Evolutionary conservation across 2,113 vertebrate species (phyloP).

Genomic region (Otus sunia): DNA sequence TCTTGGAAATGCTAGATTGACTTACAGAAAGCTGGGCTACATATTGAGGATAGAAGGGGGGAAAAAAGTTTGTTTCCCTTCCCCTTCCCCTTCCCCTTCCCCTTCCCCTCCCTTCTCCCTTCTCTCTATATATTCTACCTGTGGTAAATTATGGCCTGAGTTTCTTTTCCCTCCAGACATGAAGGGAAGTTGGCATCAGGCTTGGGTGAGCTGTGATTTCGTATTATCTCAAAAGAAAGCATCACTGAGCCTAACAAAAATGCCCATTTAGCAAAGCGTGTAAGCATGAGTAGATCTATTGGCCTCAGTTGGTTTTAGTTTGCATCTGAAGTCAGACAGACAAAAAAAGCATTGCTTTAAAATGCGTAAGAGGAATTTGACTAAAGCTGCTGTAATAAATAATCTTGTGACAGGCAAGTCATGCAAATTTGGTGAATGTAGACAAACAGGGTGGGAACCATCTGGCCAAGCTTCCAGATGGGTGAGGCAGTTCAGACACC

Average conservation of each 20-base stretch:
- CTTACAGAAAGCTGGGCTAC: background rate
- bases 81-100: background rate
- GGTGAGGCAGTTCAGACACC: background rate
- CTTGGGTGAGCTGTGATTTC: background rate
- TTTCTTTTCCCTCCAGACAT: background rate
- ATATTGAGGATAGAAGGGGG: background rate
- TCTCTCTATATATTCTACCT: background rate
- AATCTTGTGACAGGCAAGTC: background rate
- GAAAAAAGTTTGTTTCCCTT: background rate
- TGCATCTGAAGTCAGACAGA: background rate
- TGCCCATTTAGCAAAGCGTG: background rate
- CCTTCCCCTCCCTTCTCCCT: too few species aligned
- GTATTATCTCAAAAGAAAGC: background rate
- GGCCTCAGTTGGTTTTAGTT: background rate
- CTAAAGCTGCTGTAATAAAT: background rate
- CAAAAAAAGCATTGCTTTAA: background rate
- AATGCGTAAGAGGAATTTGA: background rate
- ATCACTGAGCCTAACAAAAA: background rate
- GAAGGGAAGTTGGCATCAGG: background rate
- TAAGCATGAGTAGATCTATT: background rate
- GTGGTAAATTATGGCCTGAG: background rate
- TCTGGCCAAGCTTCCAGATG: background rate
- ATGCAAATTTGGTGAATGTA: background rate
- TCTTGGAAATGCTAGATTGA: background rate
- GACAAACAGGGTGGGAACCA: background rate